These are phyloP conservation scores for Macroramphosus scolopax DNA, from an alignment of 2,797 vertebrate genomes.

Conservation along the genomic window DNA sequence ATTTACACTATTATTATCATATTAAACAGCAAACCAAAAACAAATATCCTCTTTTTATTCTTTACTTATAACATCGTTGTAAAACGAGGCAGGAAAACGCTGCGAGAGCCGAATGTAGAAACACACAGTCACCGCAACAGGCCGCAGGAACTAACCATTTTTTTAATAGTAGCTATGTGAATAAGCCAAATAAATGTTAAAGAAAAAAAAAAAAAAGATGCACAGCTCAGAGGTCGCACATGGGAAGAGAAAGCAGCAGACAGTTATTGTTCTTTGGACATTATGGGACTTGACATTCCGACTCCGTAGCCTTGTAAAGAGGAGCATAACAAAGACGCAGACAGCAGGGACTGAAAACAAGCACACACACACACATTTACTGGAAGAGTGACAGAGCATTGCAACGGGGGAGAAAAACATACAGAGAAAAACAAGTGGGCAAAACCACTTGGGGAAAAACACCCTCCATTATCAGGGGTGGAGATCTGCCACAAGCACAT, in stretches of 20 bases:
- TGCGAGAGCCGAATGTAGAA: conserved; percentile 4
- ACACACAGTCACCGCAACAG: conserved; percentile 34
- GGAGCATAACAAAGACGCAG: conserved; percentile 70
- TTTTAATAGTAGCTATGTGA: conserved; percentile 39
- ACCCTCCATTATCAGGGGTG: conserved; percentile 74
- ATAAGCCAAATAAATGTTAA: conserved; percentile 49
- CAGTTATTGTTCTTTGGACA: conserved; percentile 61
- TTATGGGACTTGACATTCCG: conserved; percentile 69
- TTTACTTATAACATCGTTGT: conserved; percentile 12
- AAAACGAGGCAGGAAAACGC: conserved; percentile 10
- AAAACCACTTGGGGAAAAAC: conserved; percentile 72
- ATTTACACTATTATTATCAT: background rate
- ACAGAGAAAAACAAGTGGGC: conserved; percentile 71
- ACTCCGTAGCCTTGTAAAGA: conserved; percentile 67
- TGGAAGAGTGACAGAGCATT: conserved; percentile 73
- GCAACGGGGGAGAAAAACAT: conserved; percentile 43
- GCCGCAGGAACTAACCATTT: conserved; percentile 33
- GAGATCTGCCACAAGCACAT: conserved; percentile 73
- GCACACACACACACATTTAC: conserved; percentile 49
- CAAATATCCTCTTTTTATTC: conserved; percentile 2
- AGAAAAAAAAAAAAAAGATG: conserved; percentile 25
- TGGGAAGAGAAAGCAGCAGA: conserved; percentile 50
- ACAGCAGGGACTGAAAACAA: conserved; percentile 71
- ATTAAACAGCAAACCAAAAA: conserved; percentile 14
- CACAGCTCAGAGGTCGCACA: conserved; percentile 43